Percentiles rank a stretch among this genome's conserved stretches.
Conservation (phyloP, 2,797 vertebrate species). For the Buphagus erythrorhynchus region DNA sequence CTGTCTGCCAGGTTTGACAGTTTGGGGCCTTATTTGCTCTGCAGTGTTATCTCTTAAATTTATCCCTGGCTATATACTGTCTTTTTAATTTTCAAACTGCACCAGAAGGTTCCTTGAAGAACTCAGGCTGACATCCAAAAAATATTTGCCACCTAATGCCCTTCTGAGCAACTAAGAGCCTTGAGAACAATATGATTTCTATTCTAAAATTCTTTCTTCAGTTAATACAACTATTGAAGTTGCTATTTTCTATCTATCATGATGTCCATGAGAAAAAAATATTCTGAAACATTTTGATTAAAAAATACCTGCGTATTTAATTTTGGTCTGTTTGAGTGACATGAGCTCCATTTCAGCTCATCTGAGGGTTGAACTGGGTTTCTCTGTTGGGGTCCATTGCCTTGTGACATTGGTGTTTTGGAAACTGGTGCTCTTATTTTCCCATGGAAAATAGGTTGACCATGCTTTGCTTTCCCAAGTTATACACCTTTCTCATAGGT, state of each 20-base stretch:
- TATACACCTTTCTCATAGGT: not conserved
- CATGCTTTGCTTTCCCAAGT: not conserved
- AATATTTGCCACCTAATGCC: not conserved
- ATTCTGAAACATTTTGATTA: not conserved
- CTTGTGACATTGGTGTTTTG: not conserved
- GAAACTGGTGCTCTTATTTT: not conserved
- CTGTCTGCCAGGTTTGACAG: not conserved
- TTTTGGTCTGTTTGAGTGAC: not conserved
- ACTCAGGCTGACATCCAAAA: not conserved
- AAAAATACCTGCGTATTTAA: not conserved
- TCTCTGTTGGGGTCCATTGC: not conserved
- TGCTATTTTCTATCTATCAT: not conserved
- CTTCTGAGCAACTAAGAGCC: not conserved
- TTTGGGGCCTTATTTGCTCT: not conserved
- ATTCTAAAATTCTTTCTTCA: not conserved
- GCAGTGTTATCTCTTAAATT: not conserved
- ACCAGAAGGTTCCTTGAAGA: not conserved
- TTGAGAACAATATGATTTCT: not conserved
- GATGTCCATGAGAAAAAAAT: not conserved
- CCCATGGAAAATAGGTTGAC: not conserved
- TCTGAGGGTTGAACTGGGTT: not conserved
- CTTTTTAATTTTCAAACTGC: not conserved
- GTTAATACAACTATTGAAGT: not conserved
- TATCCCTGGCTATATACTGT: not conserved
- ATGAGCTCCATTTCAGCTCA: not conserved